A percentile compares a stretch with the other conserved stretches of the same genome.
Evolutionary conservation across 2,888 invertebrate genomes (phyloP).

Genomic region (Cantharis rustica): DNA sequence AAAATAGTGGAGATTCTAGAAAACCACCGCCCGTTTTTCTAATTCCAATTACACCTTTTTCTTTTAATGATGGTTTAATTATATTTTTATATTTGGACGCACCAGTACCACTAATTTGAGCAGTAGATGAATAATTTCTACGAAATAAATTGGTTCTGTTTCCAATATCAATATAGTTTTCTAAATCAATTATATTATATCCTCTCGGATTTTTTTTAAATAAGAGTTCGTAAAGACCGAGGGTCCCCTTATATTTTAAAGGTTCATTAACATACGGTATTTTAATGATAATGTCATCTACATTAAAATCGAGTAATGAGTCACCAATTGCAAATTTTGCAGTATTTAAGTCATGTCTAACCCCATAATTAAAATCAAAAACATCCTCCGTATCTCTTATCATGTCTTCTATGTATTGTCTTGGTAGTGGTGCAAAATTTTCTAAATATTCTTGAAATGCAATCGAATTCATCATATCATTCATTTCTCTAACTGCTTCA

Average conservation of each 20-base stretch:
- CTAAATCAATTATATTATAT: too few species aligned
- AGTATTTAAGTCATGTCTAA: neutral
- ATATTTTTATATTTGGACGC: neutral
- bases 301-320: too few species aligned
- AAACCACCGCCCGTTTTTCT: neutral
- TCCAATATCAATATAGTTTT: too few species aligned
- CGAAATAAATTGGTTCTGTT: too few species aligned
- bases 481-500: neutral
- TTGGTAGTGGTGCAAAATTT: neutral
- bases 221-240: slow-evolving; percentile 1
- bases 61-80: neutral
- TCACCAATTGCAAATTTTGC: neutral
- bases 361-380: neutral
- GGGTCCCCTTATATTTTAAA: neutral
- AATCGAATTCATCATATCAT: neutral
- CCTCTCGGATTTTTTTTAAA: slow-evolving; percentile 6
- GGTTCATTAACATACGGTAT: neutral
- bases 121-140: too few species aligned
- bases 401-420: neutral
- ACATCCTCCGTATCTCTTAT: neutral
- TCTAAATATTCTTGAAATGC: neutral
- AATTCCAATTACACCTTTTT: neutral
- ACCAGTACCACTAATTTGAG: neutral
- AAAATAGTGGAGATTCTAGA: too few species aligned
- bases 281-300: neutral